Conservation (phyloP, 1,140 invertebrate genomes). For the Calephelis nemesis region DNA sequence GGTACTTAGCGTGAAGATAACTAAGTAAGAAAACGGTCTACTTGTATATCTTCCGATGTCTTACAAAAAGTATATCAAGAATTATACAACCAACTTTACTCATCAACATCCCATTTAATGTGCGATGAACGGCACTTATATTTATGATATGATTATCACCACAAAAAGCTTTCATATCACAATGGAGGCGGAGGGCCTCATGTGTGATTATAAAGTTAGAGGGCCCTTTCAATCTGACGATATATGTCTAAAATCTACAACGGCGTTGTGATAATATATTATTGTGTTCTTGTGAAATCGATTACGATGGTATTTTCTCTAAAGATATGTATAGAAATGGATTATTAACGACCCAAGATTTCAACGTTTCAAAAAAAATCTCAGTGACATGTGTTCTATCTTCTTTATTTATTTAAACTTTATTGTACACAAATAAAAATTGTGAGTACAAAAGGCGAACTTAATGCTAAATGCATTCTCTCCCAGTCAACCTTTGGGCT, state of each 20-base stretch:
- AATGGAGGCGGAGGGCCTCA: constrained; percentile 35
- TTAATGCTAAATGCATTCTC: no score
- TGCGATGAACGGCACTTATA: constrained; percentile 30
- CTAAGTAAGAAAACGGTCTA: no score
- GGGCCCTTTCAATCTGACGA: constrained; percentile 20
- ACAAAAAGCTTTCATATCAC: constrained; percentile 50
- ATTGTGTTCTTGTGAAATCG: constrained; percentile 14
- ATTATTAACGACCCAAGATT: no score
- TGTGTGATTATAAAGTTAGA: constrained; percentile 44
- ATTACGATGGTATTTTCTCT: neutral
- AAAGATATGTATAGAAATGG: no score
- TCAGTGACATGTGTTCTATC: no score
- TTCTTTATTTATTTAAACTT: no score
- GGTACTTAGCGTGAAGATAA: no score
- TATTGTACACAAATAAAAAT: no score
- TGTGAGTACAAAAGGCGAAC: no score
- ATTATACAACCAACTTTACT: neutral
- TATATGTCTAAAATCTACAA: constrained; percentile 22
- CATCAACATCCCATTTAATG: constrained; percentile 15
- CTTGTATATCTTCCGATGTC: no score
- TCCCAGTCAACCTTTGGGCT: no score
- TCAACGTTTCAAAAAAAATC: no score
- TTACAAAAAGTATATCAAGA: neutral
- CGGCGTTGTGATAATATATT: neutral
- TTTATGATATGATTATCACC: constrained; percentile 57